Conservation (phyloP, 2,113 vertebrate genomes). For the Scolopax mira region DNA sequence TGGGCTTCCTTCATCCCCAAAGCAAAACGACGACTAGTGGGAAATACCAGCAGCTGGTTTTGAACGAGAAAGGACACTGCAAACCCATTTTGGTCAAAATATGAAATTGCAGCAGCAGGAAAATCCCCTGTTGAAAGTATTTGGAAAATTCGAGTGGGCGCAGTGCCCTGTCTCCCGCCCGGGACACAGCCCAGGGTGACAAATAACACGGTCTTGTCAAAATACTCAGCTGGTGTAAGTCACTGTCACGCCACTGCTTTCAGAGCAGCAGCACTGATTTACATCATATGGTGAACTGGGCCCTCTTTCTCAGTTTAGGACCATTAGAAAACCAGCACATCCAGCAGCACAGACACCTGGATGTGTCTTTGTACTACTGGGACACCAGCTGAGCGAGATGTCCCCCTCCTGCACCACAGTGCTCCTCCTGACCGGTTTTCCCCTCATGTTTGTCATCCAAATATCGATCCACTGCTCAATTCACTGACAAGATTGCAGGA, state of each 20-base stretch:
- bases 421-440: background rate
- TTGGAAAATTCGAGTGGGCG: background rate
- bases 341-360: background rate
- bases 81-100: background rate
- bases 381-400: background rate
- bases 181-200: background rate
- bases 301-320: background rate
- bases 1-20: background rate
- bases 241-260: background rate
- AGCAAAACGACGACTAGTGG: background rate
- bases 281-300: background rate
- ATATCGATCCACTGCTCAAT: background rate
- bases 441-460: background rate
- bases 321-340: background rate
- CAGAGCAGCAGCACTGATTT: background rate
- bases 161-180: background rate
- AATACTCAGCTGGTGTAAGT: background rate
- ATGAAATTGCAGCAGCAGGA: background rate
- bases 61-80: background rate
- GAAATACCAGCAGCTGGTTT: background rate
- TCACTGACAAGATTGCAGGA: background rate
- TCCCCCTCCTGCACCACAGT: background rate
- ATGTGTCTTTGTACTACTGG: background rate
- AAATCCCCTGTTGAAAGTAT: background rate
- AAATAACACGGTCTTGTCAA: background rate